Evolutionary conservation across 2,113 vertebrate species (phyloP).

Genomic region (Istiophorus platypterus): DNA sequence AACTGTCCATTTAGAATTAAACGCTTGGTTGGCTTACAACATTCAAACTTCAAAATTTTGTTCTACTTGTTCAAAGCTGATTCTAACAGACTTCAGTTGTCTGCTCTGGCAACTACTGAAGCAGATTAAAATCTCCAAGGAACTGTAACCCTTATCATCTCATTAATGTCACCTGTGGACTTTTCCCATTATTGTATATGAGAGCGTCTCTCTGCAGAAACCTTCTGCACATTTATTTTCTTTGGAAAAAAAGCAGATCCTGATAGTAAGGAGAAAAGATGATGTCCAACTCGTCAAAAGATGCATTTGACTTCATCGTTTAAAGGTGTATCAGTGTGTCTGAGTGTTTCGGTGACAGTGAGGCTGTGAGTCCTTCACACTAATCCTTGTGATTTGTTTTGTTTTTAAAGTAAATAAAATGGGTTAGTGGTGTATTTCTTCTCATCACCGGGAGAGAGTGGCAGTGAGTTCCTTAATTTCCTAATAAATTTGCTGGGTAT

Average conservation of each 20-base stretch:
- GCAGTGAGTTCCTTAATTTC: neutral
- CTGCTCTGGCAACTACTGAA: neutral
- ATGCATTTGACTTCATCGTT: too few species aligned
- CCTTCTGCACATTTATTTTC: neutral
- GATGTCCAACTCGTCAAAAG: too few species aligned
- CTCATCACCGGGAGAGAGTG: neutral
- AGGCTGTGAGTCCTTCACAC: too few species aligned
- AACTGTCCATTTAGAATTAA: neutral
- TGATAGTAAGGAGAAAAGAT: too few species aligned
- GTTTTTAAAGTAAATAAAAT: too few species aligned
- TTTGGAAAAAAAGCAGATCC: neutral
- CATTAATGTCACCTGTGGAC: neutral
- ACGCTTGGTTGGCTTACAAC: neutral
- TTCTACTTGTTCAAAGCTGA: neutral
- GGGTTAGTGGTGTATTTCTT: neutral
- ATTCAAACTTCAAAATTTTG: neutral
- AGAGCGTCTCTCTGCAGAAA: too few species aligned
- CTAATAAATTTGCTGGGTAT: neutral
- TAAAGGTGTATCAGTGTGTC: too few species aligned
- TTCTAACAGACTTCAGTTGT: neutral
- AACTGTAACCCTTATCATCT: neutral
- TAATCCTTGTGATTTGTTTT: too few species aligned
- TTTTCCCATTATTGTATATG: neutral
- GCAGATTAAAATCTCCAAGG: neutral
- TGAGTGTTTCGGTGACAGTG: too few species aligned